Evolutionary conservation across 2,888 invertebrate genomes (phyloP).

Genomic region (Laothoe populi): DNA sequence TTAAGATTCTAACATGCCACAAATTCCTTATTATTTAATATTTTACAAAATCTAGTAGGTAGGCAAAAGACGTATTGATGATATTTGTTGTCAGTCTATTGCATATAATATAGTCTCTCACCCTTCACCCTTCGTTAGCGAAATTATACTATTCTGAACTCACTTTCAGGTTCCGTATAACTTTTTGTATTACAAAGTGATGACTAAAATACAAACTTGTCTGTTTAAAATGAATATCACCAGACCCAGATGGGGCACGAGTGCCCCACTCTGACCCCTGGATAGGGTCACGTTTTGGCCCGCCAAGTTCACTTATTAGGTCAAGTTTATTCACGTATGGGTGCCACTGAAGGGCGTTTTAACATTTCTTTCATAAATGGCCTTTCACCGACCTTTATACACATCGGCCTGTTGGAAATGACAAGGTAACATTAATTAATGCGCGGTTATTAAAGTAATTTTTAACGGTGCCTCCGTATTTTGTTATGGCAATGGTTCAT

Average conservation of each 20-base stretch:
- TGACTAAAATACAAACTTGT: too few species aligned
- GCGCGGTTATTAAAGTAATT: constrained; percentile 8
- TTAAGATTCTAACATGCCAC: too few species aligned
- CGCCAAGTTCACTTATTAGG: constrained; percentile 54
- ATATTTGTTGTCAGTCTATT: too few species aligned
- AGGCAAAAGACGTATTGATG: too few species aligned
- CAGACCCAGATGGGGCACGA: constrained; percentile 40
- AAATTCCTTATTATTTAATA: too few species aligned
- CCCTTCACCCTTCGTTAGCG: too few species aligned
- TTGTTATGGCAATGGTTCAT: not conserved
- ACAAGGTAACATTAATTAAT: constrained; percentile 13
- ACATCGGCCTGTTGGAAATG: not conserved
- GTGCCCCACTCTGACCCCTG: constrained; percentile 34
- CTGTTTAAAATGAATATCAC: not conserved
- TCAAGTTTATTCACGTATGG: constrained; percentile 71
- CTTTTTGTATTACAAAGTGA: not conserved
- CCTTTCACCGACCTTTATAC: constrained; percentile 26
- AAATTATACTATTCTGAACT: too few species aligned
- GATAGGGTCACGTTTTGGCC: constrained; percentile 41
- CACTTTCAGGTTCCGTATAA: too few species aligned
- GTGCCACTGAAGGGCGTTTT: constrained; percentile 37
- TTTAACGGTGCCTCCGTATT: constrained; percentile 8
- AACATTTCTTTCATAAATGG: constrained; percentile 29
- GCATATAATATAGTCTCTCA: too few species aligned
- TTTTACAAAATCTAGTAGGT: too few species aligned